Evolutionary conservation across 2,797 vertebrate species (phyloP).

Genomic region (Anableps anableps): DNA sequence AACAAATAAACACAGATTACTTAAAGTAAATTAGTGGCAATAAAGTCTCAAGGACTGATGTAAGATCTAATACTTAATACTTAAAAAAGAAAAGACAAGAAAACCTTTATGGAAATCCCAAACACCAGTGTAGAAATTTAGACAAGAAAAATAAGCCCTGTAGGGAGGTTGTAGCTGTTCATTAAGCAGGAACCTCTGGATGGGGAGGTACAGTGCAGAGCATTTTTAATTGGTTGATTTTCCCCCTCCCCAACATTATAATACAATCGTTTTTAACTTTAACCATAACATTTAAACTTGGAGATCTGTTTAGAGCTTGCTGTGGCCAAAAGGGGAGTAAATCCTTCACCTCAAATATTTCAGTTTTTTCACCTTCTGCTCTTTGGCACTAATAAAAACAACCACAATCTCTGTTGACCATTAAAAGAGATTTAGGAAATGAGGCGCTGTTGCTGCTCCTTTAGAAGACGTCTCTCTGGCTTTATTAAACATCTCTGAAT

Average conservation of each 20-base stretch:
- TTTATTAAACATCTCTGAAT: background rate
- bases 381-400: background rate
- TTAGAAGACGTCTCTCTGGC: background rate
- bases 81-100: slow-evolving; percentile 24
- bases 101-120: background rate
- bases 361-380: background rate
- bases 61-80: slow-evolving; percentile 41
- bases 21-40: slow-evolving; percentile 74
- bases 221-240: background rate
- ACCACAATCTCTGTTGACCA: background rate
- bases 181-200: background rate
- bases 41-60: slow-evolving; percentile 68
- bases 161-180: background rate
- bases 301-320: background rate
- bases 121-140: background rate
- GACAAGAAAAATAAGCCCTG: background rate
- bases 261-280: background rate
- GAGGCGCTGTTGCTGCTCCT: background rate
- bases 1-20: slow-evolving; percentile 84
- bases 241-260: background rate
- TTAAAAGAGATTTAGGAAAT: background rate
- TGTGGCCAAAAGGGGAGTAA: background rate
- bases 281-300: background rate
- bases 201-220: background rate
- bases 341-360: background rate